phyloP scores from a whole-genome alignment of 2,888 invertebrate species.

The Lymantria monacha region DNA sequence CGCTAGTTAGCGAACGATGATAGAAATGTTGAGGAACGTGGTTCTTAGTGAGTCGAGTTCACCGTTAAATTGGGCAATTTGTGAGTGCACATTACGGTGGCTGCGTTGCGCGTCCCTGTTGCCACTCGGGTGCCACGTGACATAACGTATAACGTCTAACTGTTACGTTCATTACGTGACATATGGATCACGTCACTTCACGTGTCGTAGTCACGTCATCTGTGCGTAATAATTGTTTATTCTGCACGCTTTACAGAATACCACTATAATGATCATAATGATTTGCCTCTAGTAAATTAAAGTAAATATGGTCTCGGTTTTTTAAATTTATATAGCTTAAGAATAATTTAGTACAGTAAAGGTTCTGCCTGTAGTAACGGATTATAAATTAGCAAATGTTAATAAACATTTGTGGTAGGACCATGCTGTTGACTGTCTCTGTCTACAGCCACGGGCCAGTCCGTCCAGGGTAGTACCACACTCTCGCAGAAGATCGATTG shows the following conservation, averaged over 20 bases:
- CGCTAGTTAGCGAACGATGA: slow-evolving; percentile 16
- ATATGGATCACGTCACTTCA: slow-evolving; percentile 52
- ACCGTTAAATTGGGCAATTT: slow-evolving; percentile 80
- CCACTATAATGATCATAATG: too few species aligned
- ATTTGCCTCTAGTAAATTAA: too few species aligned
- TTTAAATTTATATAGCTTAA: too few species aligned
- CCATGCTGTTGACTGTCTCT: too few species aligned
- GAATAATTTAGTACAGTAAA: too few species aligned
- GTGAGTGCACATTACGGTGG: slow-evolving; percentile 62
- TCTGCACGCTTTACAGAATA: slow-evolving; percentile 29
- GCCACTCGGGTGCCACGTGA: slow-evolving; percentile 50
- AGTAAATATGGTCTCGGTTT: too few species aligned
- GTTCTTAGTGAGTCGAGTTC: slow-evolving; percentile 37
- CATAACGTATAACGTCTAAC: slow-evolving; percentile 75
- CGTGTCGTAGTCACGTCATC: slow-evolving; percentile 31
- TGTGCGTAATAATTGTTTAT: slow-evolving; percentile 47
- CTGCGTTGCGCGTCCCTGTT: slow-evolving; percentile 47
- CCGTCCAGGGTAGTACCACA: too few species aligned
- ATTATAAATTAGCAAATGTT: too few species aligned
- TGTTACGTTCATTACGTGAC: slow-evolving; percentile 71
- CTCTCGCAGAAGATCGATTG: too few species aligned
- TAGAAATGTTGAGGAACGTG: slow-evolving; percentile 31
- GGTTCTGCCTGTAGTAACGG: too few species aligned
- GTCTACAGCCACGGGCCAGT: too few species aligned
- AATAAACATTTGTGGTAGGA: too few species aligned